Conservation (phyloP, 2,888 invertebrate species). For the Bibio marci region DNA sequence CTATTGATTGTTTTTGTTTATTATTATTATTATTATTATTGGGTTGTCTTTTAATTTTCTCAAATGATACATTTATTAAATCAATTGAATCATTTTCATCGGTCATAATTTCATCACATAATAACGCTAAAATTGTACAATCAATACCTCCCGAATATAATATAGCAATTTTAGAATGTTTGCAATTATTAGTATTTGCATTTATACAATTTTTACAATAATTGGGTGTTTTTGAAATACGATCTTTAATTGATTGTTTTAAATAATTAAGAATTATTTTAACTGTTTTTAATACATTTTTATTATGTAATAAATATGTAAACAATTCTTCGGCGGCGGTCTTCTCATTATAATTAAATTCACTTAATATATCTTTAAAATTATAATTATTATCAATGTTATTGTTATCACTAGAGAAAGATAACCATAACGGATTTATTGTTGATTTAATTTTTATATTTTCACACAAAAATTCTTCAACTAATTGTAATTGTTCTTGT, state of each 20-base stretch:
- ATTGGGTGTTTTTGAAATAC: conserved; percentile 41
- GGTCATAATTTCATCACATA: conserved; percentile 51
- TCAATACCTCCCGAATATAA: conserved; percentile 95
- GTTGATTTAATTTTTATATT: conserved; percentile 9
- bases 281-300: conserved; percentile 20
- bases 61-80: conserved; percentile 89
- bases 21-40: no score
- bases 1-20: not conserved
- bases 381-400: not conserved
- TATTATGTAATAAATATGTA: conserved; percentile 26
- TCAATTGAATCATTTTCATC: conserved; percentile 56
- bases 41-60: conserved; percentile 28
- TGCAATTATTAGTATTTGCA: conserved; percentile 23
- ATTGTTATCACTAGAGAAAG: not conserved
- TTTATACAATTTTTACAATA: conserved; percentile 42
- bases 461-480: conserved; percentile 7
- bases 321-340: no score
- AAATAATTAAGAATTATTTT: conserved; percentile 33
- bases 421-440: conserved; percentile 12
- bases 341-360: no score
- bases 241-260: conserved; percentile 38
- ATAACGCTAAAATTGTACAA: conserved; percentile 73
- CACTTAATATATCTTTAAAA: conserved; percentile 3
- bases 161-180: conserved; percentile 55
- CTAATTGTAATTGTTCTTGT: not conserved